phyloP scores from a whole-genome alignment of 2,113 vertebrate genomes.

The Eolophus roseicapilla region DNA sequence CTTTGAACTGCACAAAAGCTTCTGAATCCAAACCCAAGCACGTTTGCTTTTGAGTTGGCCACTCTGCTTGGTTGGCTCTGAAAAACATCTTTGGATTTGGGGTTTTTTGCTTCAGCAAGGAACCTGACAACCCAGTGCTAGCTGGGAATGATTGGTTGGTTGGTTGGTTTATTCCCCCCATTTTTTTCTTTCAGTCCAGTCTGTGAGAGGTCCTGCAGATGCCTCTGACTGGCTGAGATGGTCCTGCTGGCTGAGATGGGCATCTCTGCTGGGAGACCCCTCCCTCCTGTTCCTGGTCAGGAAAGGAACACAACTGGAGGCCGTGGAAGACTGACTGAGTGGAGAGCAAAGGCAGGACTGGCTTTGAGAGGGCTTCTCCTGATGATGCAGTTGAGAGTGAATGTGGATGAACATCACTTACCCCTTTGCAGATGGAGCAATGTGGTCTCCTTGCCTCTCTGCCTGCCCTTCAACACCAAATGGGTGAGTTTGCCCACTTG shows the following conservation, averaged over 20 bases:
- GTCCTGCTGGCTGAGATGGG: not conserved
- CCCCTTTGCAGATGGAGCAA: not conserved
- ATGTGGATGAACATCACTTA: not conserved
- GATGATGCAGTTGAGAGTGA: not conserved
- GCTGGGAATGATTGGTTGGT: not conserved
- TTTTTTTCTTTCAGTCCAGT: not conserved
- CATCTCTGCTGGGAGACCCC: not conserved
- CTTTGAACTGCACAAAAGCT: not conserved
- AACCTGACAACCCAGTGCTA: not conserved
- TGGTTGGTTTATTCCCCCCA: not conserved
- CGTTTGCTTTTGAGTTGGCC: not conserved
- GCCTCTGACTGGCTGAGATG: not conserved
- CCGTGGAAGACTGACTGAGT: fast-evolving
- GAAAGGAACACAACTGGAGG: not conserved
- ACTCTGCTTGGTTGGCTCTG: not conserved
- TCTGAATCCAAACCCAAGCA: not conserved
- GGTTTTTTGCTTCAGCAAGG: not conserved
- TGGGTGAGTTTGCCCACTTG: not conserved
- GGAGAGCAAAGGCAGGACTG: not conserved
- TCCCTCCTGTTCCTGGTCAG: not conserved
- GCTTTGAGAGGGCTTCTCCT: not conserved
- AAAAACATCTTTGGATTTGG: not conserved
- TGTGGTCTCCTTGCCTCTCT: not conserved
- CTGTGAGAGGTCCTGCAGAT: not conserved
- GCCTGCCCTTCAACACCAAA: not conserved